Evolutionary conservation across 1,140 invertebrate genomes (phyloP).

Genomic region (Penaeus vannamei): DNA sequence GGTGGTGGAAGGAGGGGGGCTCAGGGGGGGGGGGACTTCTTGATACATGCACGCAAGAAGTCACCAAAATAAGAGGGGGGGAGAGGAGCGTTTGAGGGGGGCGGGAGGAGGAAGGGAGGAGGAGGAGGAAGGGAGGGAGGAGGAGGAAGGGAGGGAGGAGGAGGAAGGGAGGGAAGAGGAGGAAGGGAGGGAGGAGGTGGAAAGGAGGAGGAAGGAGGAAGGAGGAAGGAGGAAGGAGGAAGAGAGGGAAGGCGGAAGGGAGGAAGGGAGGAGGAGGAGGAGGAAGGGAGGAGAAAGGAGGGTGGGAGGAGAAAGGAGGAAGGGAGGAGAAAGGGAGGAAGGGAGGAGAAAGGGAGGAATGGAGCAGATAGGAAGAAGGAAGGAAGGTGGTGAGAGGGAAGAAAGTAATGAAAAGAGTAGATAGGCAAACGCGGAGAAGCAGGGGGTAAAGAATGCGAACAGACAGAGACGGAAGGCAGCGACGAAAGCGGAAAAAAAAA

Average conservation of each 20-base stretch:
- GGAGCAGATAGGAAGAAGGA: background rate
- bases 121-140: background rate
- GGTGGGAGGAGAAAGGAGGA: background rate
- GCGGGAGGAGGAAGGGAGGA: background rate
- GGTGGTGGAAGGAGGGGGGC: background rate
- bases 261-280: background rate
- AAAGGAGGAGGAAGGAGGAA: too few species aligned
- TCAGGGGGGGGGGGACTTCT: background rate
- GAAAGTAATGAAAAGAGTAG: background rate
- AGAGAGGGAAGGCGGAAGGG: background rate
- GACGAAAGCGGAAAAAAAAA: background rate
- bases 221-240: background rate
- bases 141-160: background rate
- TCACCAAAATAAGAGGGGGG: background rate
- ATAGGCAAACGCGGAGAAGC: background rate
- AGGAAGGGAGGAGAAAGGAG: background rate
- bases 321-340: background rate
- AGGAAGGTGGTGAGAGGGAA: background rate
- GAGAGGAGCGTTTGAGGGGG: background rate
- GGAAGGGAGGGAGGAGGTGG: background rate
- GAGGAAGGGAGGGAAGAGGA: background rate
- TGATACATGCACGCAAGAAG: conserved; percentile 1
- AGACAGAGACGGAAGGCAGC: background rate
- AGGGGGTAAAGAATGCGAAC: background rate
- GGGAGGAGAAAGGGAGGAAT: background rate